A percentile compares a stretch with the other conserved stretches of the same genome.
These are phyloP conservation scores for Atta cephalotes DNA, from an alignment of 1,140 invertebrate genomes.

Conservation along the genomic window DNA sequence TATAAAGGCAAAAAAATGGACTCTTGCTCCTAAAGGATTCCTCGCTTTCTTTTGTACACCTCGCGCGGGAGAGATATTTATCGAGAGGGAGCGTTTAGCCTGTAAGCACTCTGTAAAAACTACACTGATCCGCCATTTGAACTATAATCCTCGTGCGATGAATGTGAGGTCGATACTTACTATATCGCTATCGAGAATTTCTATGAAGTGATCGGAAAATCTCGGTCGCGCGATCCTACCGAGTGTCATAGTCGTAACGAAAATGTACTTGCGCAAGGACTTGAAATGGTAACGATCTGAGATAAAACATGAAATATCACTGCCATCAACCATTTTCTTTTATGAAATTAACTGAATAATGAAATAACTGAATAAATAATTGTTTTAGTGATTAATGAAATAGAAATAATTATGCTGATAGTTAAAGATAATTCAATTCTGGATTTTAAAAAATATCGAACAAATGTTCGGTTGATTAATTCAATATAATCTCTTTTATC, in stretches of 20 bases:
- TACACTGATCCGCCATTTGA: constrained; percentile 48
- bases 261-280: constrained; percentile 29
- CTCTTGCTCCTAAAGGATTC: constrained; percentile 35
- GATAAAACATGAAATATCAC: constrained; percentile 7
- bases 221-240: neutral
- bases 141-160: constrained; percentile 56
- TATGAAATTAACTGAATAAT: neutral
- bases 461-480: neutral
- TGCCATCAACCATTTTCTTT: constrained; percentile 4
- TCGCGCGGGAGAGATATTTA: constrained; percentile 44
- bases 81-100: constrained; percentile 37
- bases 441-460: neutral
- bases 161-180: constrained; percentile 44
- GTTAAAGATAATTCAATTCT: neutral
- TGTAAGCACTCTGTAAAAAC: constrained; percentile 55
- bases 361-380: neutral
- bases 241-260: constrained; percentile 23
- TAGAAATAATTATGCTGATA: constrained; percentile 1
- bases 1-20: constrained; percentile 18
- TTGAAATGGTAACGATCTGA: constrained; percentile 34
- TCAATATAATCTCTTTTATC: constrained; percentile 17
- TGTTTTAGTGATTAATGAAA: neutral
- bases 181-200: constrained; percentile 33
- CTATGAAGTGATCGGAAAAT: constrained; percentile 24
- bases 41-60: constrained; percentile 48